Evolutionary conservation across 2,888 invertebrate species (phyloP).

Genomic region (Agriotes lineatus): DNA sequence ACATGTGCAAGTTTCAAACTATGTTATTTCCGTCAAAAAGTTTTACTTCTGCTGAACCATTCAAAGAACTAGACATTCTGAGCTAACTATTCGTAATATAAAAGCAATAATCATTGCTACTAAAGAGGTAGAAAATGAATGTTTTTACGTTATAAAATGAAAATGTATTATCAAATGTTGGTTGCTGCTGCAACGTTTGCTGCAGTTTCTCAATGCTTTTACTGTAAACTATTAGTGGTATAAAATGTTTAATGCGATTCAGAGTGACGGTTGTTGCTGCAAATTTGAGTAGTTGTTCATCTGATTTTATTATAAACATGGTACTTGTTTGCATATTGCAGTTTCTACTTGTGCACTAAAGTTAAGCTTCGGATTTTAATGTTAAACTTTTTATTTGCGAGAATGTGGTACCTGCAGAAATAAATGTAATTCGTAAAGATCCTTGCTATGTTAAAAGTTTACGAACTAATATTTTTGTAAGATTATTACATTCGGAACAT

Average conservation of each 20-base stretch:
- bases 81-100: background rate
- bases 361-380: background rate
- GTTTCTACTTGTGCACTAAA: background rate
- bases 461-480: background rate
- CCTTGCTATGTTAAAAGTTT: background rate
- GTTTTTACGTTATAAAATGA: slow-evolving; percentile 25
- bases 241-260: background rate
- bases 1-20: too few species aligned
- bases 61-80: too few species aligned
- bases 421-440: background rate
- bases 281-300: background rate
- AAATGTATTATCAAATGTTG: background rate
- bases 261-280: background rate
- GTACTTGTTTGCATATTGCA: background rate
- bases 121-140: background rate
- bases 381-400: slow-evolving; percentile 1
- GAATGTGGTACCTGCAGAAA: slow-evolving; percentile 3
- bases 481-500: background rate
- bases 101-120: slow-evolving; percentile 21
- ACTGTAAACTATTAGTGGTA: background rate
- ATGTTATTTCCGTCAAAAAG: too few species aligned
- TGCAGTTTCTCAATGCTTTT: slow-evolving; percentile 9
- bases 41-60: too few species aligned
- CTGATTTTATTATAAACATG: background rate
- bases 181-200: slow-evolving; percentile 11